Base-by-base conservation (phyloP, 2,888 invertebrate genomes). In the Lasioglossum figueresi region DNA sequence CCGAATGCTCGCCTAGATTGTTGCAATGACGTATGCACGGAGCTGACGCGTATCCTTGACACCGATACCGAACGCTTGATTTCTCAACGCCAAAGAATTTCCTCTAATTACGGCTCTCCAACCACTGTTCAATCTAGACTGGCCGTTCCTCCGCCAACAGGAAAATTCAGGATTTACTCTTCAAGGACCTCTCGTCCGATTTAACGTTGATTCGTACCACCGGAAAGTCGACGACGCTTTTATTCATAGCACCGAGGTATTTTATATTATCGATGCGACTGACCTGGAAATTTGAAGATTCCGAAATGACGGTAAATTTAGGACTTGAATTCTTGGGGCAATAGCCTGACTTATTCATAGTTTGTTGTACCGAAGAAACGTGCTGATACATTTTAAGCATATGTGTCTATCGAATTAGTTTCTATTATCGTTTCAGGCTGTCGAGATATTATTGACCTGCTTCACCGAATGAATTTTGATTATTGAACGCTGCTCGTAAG, bases 1-100 rank as follows among this genome's bases (percentile, higher is more conserved):
- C 77, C 74, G 79, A 84, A 79, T 56, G 66, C 84, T 63, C 68
- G 82, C 76, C 56, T 71, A 77, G 80, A 84, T 84, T 76, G 77
- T 68, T 73, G 40, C 84, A 72, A 79, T 76, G 78, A 80, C 83
- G 71, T 84, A 34, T 80, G 70, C 73, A 56, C 68, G 27, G 40
- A 71, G 45, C 80, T 72, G 73, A 43, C 80, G 43, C 56, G 37
- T 59, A 82, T 76, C 79, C 78, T 83, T 82, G 77, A 73, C 78
- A 63, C 31, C 72, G 73, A 79, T 82, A 48, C 23, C 14, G 31
- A 23, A 43, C n/a, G 71, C 45, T 45, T 37, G 23, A 5, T 31
- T 52, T 1, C 16, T 12, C 34, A 52, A 40, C 48, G 27, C 16
- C 75, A 34, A 73, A 74, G 43, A 70, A 52, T 40, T 56, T 52